Base-by-base conservation (phyloP, 2,797 vertebrate genomes). In the Monodelphis domestica region DNA sequence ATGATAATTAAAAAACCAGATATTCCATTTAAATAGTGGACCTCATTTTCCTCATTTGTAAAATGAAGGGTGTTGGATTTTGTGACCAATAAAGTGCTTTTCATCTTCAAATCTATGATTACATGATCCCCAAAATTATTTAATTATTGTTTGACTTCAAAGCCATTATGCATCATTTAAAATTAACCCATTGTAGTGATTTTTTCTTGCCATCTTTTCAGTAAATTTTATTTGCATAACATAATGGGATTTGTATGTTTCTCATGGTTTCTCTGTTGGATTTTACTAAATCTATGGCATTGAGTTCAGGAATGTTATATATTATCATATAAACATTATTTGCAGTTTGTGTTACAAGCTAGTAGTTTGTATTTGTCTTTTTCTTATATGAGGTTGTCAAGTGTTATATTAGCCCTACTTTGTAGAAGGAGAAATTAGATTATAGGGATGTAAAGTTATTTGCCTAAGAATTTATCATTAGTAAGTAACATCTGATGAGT, bases 151-250 rank as follows among this genome's bases (percentile, higher is more conserved):
- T 53, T 53, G 53, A 28, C 87, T n/a, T 88, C 38, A 89, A 33
- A 94, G 21, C 0, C 51, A 92, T 14, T 91, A 29, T 45, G 9
- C 54, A 30, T 89, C 5, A 87, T 55, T 95, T 91, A 89, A 90
- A 92, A 91, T 29, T 90, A 87, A 95, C 91, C 70, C 29, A 57
- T 12, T 15, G n/a, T 21, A 54, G 15, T 89, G 26, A 38, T 90
- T 92, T 89, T 21, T 56, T 90, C 24, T 51, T 70, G 28, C 88
- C 12, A 94, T 52, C 88, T 33, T 84, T 78, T 87, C 21, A 78
- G 30, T 91, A 56, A 91, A 90, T 90, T 96, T 94, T 90, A 38
- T 45, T 93, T 95, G 54, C 84, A 91, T 92, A 92, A 96, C 95
- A 55, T 92, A 92, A 89, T 90, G 54, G 45, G n/a, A 90, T 50